Base-by-base conservation (phyloP, 2,888 invertebrate species). In the Myopa testacea region DNA sequence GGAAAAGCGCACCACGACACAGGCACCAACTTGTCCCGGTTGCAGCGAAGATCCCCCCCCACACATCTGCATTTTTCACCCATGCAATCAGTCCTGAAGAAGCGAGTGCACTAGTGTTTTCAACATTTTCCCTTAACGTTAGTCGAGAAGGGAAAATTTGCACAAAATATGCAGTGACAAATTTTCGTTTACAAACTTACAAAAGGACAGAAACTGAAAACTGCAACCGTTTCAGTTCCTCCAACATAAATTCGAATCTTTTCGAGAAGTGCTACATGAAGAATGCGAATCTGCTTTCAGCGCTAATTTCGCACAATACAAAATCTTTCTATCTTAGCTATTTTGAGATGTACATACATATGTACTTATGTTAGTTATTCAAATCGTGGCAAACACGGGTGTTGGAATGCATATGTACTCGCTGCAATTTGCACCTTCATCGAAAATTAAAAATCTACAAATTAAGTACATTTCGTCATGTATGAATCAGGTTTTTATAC, bases 1-100 rank as follows among this genome's bases (percentile, higher is more conserved):
- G 83, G 83, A 83, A 83, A 81, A 82, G 79, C 80, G 80, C 80
- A 81, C 79, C 78, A 81, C 77, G 81, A 80, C 81, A 79, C 76
- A 78, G 60, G 65, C 78, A 68, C 10, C 67, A 38, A 62, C 40
- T 26, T 50, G 69, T 69, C 67, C 69, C 45, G 45, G 50, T 69
- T 70, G 69, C 50, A 76, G 40, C 19, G 76, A n/a, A 62, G 16
- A 37, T 14, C 7, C 65, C 14, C 14, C 65, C 37, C 75, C 67
- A 52, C 67, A 40, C 75, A 68, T 75, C 37, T 69, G 76, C 69
- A 69, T 50, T 55, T 26, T 62, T 16, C 68, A 26, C 37, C 62
- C 38, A 68, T 75, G 69, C 60, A 60, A 26, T 55, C 60, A 60
- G 50, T 55, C 52, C 70, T 34, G 26, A 55, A 74, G 52, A 38